These are phyloP conservation scores for Arothron firmamentum DNA, from an alignment of 2,113 vertebrate genomes.

Conservation along the genomic window DNA sequence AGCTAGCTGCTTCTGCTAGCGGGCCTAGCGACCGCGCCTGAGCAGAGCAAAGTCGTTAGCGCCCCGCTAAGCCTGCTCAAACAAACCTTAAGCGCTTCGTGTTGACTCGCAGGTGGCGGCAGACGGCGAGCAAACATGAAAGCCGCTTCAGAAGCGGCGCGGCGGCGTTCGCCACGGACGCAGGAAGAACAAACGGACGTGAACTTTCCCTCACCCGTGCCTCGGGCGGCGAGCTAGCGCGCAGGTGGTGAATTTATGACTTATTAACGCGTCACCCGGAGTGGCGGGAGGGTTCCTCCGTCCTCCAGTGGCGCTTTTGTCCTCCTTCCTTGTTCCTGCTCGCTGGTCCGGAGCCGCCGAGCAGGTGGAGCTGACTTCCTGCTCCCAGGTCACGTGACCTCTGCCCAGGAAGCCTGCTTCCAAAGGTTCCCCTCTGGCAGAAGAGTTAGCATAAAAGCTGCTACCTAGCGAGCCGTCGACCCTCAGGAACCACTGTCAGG, in stretches of 20 bases:
- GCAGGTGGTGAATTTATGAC: conserved; percentile 34
- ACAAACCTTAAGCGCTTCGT: not conserved
- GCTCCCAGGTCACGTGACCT: not conserved
- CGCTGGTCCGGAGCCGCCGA: not conserved
- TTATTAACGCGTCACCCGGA: conserved; percentile 47
- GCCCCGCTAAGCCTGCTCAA: not conserved
- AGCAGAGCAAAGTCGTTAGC: not conserved
- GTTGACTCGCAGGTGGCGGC: not conserved
- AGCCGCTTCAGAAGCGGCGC: not conserved
- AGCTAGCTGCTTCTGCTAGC: too few relatives aligned
- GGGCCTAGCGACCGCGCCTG: too few relatives aligned
- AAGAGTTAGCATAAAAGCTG: too few relatives aligned
- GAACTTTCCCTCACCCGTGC: conserved; percentile 72
- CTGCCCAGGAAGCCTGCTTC: too few relatives aligned
- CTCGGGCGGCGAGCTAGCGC: conserved; percentile 41
- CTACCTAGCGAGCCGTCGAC: too few relatives aligned
- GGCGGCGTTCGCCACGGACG: not conserved
- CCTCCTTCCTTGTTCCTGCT: not conserved
- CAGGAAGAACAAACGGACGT: conserved; percentile 45
- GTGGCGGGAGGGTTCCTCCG: not conserved
- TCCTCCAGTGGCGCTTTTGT: conserved; percentile 1
- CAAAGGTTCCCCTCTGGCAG: too few relatives aligned
- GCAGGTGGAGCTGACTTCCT: conserved; percentile 20
- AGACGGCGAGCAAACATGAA: not conserved
- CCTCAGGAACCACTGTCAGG: too few relatives aligned